A percentile compares a stretch with the other conserved stretches of the same genome.
Conservation (phyloP, 1,140 invertebrate species). For the Drosophila obscura region DNA sequence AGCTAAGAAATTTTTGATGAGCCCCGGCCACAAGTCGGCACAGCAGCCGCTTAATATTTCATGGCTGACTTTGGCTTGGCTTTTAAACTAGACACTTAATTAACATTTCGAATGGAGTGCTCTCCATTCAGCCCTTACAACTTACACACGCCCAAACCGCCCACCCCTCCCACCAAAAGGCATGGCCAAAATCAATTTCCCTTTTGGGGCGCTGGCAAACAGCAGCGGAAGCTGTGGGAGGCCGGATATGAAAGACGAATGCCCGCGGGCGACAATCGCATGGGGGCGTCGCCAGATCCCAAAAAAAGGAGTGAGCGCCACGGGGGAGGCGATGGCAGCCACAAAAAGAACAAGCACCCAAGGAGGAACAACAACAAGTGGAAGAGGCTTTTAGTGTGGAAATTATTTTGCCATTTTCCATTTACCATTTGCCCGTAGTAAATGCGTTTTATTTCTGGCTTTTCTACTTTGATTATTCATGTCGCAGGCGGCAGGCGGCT, state of each 20-base stretch:
- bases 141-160: neutral
- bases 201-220: slow-evolving; percentile 29
- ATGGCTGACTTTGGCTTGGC: slow-evolving; percentile 41
- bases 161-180: neutral
- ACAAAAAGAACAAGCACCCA: slow-evolving; percentile 9
- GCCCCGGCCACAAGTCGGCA: slow-evolving; percentile 16
- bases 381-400: slow-evolving; percentile 34
- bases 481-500: slow-evolving; percentile 1
- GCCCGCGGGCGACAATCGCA: slow-evolving; percentile 59
- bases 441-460: slow-evolving; percentile 9
- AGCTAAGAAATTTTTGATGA: slow-evolving; percentile 55
- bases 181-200: slow-evolving; percentile 70
- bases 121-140: no score
- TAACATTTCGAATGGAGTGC: slow-evolving; percentile 62
- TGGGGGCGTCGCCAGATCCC: no score
- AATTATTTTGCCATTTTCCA: slow-evolving; percentile 61
- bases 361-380: slow-evolving; percentile 40
- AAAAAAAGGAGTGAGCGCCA: slow-evolving; percentile 7
- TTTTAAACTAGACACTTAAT: slow-evolving; percentile 74
- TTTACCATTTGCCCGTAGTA: slow-evolving; percentile 47
- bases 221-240: slow-evolving; percentile 40
- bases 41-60: slow-evolving; percentile 49
- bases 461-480: slow-evolving; percentile 62
- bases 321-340: slow-evolving; percentile 7
- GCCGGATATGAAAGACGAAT: slow-evolving; percentile 77